Evolutionary conservation across 2,888 invertebrate genomes (phyloP).

Genomic region (Scaptomyza reducta): DNA sequence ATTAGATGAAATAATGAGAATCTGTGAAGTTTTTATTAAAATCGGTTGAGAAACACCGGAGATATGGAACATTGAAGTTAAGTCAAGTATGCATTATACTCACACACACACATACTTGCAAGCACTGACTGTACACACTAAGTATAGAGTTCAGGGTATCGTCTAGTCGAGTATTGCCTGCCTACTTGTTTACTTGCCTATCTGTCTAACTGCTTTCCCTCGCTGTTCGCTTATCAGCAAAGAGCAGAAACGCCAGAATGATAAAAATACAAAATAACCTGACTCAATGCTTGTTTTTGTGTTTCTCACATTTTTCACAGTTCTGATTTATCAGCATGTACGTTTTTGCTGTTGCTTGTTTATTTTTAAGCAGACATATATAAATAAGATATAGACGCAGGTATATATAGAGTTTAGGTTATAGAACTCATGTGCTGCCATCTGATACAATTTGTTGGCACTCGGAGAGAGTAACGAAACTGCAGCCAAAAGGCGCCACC

Average conservation of each 20-base stretch:
- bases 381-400: slow-evolving; percentile 5
- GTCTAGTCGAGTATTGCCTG: too few species aligned
- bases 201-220: background rate
- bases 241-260: slow-evolving; percentile 6
- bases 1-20: too few species aligned
- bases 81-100: too few species aligned
- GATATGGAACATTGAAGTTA: too few species aligned
- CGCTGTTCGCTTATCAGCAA: slow-evolving; percentile 52
- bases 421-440: slow-evolving; percentile 19
- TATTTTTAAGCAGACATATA: slow-evolving; percentile 41
- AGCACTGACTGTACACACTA: too few species aligned
- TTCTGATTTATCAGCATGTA: slow-evolving; percentile 12
- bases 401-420: background rate
- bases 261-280: slow-evolving; percentile 29
- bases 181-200: background rate
- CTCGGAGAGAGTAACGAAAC: background rate
- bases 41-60: too few species aligned
- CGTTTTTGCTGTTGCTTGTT: slow-evolving; percentile 13
- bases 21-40: too few species aligned
- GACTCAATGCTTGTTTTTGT: background rate
- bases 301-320: background rate
- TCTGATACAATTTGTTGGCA: slow-evolving; percentile 43
- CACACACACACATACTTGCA: too few species aligned
- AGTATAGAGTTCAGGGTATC: too few species aligned
- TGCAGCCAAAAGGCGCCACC: slow-evolving; percentile 21